phyloP scores from a whole-genome alignment of 1,140 invertebrate genomes.

The Drosophila yakuba region DNA sequence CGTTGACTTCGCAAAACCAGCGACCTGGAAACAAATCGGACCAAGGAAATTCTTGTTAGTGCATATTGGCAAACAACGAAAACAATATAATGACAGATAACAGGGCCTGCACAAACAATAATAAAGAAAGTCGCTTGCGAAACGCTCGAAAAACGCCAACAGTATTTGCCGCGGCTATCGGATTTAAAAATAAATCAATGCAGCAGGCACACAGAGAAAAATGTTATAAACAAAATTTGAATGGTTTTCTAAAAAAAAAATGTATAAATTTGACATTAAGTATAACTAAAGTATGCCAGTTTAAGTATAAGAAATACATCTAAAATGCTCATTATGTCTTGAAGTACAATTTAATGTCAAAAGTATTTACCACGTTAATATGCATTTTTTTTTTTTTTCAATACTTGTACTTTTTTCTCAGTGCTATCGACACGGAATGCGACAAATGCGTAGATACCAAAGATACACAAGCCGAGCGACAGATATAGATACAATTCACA shows the following conservation, averaged over 20 bases:
- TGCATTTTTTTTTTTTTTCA: no score
- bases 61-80: slow-evolving; percentile 42
- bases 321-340: no score
- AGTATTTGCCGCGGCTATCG: slow-evolving; percentile 62
- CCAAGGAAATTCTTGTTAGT: slow-evolving; percentile 36
- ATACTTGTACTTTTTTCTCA: not conserved
- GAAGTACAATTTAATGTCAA: no score
- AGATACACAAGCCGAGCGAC: slow-evolving; percentile 15
- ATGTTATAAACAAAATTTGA: no score
- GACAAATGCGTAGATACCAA: slow-evolving; percentile 43
- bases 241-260: no score
- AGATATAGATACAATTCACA: slow-evolving; percentile 40
- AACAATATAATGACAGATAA: slow-evolving; percentile 29
- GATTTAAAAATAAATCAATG: slow-evolving; percentile 81
- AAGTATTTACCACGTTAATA: no score
- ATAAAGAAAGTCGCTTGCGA: slow-evolving; percentile 27
- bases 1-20: slow-evolving; percentile 83
- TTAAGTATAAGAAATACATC: no score
- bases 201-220: slow-evolving; percentile 11
- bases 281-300: no score
- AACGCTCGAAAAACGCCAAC: slow-evolving; percentile 26
- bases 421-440: slow-evolving; percentile 52
- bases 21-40: slow-evolving; percentile 69
- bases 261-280: no score
- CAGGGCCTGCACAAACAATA: slow-evolving; percentile 16